Base-by-base conservation (phyloP, 2,888 invertebrate genomes). In the Archaeoteleia sp. region DNA sequence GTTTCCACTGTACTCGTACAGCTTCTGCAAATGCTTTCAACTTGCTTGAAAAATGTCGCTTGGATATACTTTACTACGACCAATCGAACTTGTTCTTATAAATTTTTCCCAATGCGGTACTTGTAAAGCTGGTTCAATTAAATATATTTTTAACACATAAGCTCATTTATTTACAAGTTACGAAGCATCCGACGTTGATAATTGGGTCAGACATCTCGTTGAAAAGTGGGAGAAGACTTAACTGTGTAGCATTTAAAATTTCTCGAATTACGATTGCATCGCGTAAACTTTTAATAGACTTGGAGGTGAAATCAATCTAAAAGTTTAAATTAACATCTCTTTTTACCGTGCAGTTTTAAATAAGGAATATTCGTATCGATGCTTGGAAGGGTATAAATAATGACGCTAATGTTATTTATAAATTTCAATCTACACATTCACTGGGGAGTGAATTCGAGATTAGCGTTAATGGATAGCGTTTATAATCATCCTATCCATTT, bases 311-410 rank as follows among this genome's bases (percentile, higher is more conserved):
- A 69, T 69, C 69, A 69, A 69, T 69, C 57, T 65, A 62, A 60
- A 69, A 69, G 60, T 69, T 43, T 60, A 65, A 69, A 69, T 69
- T 63, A 65, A 61, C 65, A 45, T 60, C 57, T 55, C 49, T 46
- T 53, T 20, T 58, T 37, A 17, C 27, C 40, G 29, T 42, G 29
- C 43, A 1, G 20, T 27, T 35, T 20, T 54, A 35, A 53, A 42
- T 53, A 57, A 61, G 42, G 8, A 62, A 53, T 17, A 30, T 32
- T 45, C 12, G 49, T 45, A 57, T 61, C 53, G 61, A 61, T 51
- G 51, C 61, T 45, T 54, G 29, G 15, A 17, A 35, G n/a, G 43
- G 37, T 60, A 60, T 55, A 49, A 67, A 60, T 67, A 67, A 49
- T 13, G 7, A 13, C n/a, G 27, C 39, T 10, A 12, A 7, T 12